Evolutionary conservation across 2,888 invertebrate genomes (phyloP), one percentile per base, ranked within the genome.

Genomic region (Drosophila cognata): DNA sequence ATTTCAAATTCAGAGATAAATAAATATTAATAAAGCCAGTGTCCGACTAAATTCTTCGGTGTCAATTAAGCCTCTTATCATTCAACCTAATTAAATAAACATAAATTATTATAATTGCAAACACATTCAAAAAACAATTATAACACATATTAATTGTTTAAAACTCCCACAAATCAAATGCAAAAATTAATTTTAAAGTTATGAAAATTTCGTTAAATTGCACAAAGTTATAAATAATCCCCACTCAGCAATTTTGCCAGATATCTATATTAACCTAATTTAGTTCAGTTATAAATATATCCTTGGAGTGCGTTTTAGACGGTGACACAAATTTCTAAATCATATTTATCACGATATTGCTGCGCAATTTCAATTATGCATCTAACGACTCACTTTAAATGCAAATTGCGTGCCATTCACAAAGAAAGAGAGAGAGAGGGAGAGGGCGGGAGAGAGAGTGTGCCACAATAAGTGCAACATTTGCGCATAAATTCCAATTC

Each of bases 381-480:
- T 31, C 89, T 83, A 86, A 82, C 90, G 81, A 90, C 70, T 83
- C 89, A 90, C 90, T 85, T 90, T 73, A 90, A 85, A 85, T 85
- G 90, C 90, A 85, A 85, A 90, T 90, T 88, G 81, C 71, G 74
- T 77, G 56, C 51, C 74, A 72, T 75, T 74, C 82, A 71, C 71
- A 85, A 56, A 63, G 70, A 63, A 28, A 43, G 25, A n/a, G 8
- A 1, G 29, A 0, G 4, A 5, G 52, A 31, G n/a, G 13, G 28
- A 13, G 18, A 25, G 18, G 5, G 13, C 1, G 28, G 6, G 5
- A 13, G 2, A 21, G 16, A 29, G 11, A 31, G 13, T 8, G 18
- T 25, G 55, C 66, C 63, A 70, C 73, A 76, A 81, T 41, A 64
- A 71, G 52, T 71, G 72, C 77, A 48, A 38, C 55, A 74, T 52